Base-by-base conservation (phyloP, 2,797 vertebrate genomes). In the Varecia variegata region DNA sequence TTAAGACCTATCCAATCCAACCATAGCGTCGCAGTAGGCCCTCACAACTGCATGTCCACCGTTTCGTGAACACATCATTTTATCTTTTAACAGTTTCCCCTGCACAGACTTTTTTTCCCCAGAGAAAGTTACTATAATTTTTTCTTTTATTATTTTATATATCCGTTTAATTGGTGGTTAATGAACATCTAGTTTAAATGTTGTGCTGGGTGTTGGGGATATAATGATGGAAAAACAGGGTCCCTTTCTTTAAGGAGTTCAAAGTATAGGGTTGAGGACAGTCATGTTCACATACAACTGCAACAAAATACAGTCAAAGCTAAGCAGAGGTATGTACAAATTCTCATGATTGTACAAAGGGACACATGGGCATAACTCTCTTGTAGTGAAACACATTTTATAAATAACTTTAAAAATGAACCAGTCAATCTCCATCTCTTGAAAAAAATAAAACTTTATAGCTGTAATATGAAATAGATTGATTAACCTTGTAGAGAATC, bases 391-490 rank as follows among this genome's bases (percentile, higher is more conserved):
- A 90, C 32, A 45, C 7, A 83, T 71, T 70, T 77, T 52, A 74
- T 60, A 90, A 93, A 94, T 90, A 87, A 88, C 81, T 94, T 1
- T 5, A 86, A 94, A 96, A 92, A 70, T 23, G 77, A 88, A 68
- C 45, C 27, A 56, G 85, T 35, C 94, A 83, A 83, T 94, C 95
- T 25, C 79, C 14, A 58, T 88, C 62, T 96, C 83, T 40, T 73
- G 40, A 85, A 90, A 90, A 92, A 97, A 96, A 93, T 93, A 95
- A 88, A 93, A 90, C 67, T 93, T 97, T 74, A 92, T 25, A 82
- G 76, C n/a, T 90, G 13, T 79, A 77, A 94, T 50, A 52, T 60
- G 71, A 96, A 95, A 93, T 58, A 76, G 79, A 92, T 35, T 65
- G 93, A 92, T 92, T 81, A 94, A 68, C 56, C 71, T 21, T 7